Base-by-base conservation (phyloP, 2,113 vertebrate species). In the Hyperopisus bebe region DNA sequence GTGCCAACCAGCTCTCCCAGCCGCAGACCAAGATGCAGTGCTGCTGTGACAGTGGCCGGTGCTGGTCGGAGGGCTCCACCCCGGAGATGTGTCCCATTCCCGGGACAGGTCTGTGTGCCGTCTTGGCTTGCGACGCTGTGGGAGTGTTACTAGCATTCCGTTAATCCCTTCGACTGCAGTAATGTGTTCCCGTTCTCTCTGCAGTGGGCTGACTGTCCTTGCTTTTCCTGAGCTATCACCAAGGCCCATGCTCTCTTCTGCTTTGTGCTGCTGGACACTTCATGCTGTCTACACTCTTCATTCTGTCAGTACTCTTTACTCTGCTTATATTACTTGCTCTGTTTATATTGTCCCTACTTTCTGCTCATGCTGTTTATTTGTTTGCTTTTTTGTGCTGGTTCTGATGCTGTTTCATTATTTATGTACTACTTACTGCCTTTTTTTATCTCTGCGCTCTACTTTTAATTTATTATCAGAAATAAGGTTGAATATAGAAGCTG, bases 1-100 rank as follows among this genome's bases (percentile, higher is more conserved):
- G 98, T 2, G 95, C 95, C 90, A 97, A 96, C 89, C 97, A 98
- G 91, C 96, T 97, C 90, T 95, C 97, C 0, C 97, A 98, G 94
- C 97, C 95, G 1, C 90, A 98, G 91, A 97, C 97, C 91, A 99
- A 96, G 93, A 95, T 95, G 90, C 98, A 99, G 93, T 99, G 98
- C 91, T 99, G 98, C 93, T 99, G 98, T 27, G 97, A 98, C 55
- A 92, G 92, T 0, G 98, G 98, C 47, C 96, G 97, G 19, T 99
- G 98, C 95, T 99, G 98, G 98, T 96, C 98, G 0, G 92, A 97
- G 0, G 95, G 96, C 2, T 86, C 94, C 0, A 90, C 95, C 4
- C 97, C 98, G 0, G 98, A 99, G 89, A 98, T 99, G 96, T 99
- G 98, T 92, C 98, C 98, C 0, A 97, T 98, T 89, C 95, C 95